Evolutionary conservation across 1,140 invertebrate genomes (phyloP), one percentile per base, ranked within the genome.

Genomic region (Diabrotica undecimpunctata): DNA sequence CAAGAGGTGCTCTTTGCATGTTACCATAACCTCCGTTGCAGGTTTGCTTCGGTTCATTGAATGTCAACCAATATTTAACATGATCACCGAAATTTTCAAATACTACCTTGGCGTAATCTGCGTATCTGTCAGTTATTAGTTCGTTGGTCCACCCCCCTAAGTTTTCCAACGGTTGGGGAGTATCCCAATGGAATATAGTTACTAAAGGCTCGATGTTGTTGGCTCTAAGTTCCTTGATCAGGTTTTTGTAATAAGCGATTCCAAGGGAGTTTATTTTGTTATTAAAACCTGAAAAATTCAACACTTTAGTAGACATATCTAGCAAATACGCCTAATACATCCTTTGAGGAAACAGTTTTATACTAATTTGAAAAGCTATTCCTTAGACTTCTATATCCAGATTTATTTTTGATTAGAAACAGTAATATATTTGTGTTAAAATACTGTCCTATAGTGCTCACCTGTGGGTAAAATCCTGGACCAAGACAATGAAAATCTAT

Each of bases 211-310:
- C 63, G 51, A 86, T 85, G 36, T 70, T 72, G 61, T 80, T 78
- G n/a, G 68, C 71, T 3, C 82, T 35, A 14, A 86, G 65, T 56
- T 75, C 77, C 4, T 86, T 77, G 10, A 89, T 83, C 0, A 90
- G 72, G 36, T 83, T 81, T 64, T 87, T 84, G 74, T 90, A 89
- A 72, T 88, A 89, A 4, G 81, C 73, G 3, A 86, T 69, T 12
- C 87, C 87, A 63, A 83, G 81, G 35, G 81, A 77, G 70, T 88
- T 88, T 0, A 88, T 70, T 12, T 79, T 66, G 66, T 83, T 79
- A 5, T 75, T 71, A 14, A 54, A 67, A 35, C 73, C 73, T 62
- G 25, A 25, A 57, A 57, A n/a, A 25, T 4, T 25, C 1, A 25
- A 25, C 25, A 25, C 25, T 25, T 25, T 25, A 25, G n/a, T n/a